phyloP scores from a whole-genome alignment of 2,113 vertebrate species.

The Dasyurus viverrinus region DNA sequence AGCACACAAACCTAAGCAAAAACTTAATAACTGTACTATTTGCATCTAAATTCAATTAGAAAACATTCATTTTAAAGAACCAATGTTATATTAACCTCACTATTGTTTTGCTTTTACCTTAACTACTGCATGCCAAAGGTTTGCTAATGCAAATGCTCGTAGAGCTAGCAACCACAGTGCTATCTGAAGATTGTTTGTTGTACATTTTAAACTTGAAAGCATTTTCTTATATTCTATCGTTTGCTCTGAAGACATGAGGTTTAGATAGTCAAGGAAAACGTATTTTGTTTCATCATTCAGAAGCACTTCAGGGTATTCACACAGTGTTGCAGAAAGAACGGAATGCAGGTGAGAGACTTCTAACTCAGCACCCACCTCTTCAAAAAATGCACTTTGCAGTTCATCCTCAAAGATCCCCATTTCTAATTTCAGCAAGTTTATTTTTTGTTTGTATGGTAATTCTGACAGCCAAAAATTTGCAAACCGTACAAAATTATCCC shows the following conservation, averaged over 20 bases:
- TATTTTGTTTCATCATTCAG: slow-evolving; percentile 33
- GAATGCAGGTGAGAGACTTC: slow-evolving; percentile 17
- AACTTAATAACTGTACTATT: slow-evolving; percentile 5
- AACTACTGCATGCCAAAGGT: slow-evolving; percentile 63
- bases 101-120: slow-evolving; percentile 68
- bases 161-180: slow-evolving; percentile 60
- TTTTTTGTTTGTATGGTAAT: slow-evolving; percentile 18
- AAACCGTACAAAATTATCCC: slow-evolving; percentile 66
- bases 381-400: slow-evolving; percentile 32
- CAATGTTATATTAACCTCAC: slow-evolving; percentile 61
- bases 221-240: slow-evolving; percentile 59
- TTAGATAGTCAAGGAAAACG: slow-evolving; percentile 52
- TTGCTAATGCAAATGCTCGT: slow-evolving; percentile 73
- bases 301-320: background rate
- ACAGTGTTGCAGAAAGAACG: slow-evolving; percentile 27
- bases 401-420: slow-evolving; percentile 48
- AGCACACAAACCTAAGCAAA: slow-evolving; percentile 49
- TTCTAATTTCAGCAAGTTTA: slow-evolving; percentile 62
- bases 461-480: slow-evolving; percentile 72
- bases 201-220: slow-evolving; percentile 57
- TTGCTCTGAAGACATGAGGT: slow-evolving; percentile 62
- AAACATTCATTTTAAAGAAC: slow-evolving; percentile 60
- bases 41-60: slow-evolving; percentile 7
- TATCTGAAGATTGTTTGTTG: slow-evolving; percentile 53
- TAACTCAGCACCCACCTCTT: slow-evolving; percentile 1